Evolutionary conservation across 2,113 vertebrate species (phyloP), one percentile per base, ranked within the genome.

Genomic region (Epinephelus moara): DNA sequence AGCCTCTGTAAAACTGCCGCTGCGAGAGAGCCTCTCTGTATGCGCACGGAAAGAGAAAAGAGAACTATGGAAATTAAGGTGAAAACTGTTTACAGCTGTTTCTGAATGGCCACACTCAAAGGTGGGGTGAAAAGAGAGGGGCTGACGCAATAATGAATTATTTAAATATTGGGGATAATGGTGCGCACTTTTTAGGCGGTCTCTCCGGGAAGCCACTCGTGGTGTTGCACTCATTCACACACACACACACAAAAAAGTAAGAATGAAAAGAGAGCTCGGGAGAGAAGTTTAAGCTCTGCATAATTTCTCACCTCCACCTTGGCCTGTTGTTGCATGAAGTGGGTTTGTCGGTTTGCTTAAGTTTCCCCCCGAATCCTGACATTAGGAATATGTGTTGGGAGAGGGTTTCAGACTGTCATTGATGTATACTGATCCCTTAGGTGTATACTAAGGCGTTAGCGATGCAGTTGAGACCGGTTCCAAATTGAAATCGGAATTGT

Each of bases 161-260:
- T 66, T 42, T n/a, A 69, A 33, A 59, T 80, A 45, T 19, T 15
- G 11, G 30, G 53, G 66, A 7, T 69, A 30, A 80, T 21, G 52
- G 71, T 15, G 30, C 25, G 2, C 3, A 19, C 18, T 62, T 56
- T 30, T 49, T 9, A 71, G 21, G 57, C 14, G 4, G 37, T 25
- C 21, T 62, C 37, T 23, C 9, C 27, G 6, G 7, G 47, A 60
- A 12, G 71, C n/a, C 23, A 15, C 40, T 76, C 2, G 18, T 1
- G 19, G 56, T 45, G 50, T 53, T 71, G 14, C 21, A 50, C 18
- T 72, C 7, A 49, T 49, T 70, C 6, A 1, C 19, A 57, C 9
- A 3, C n/a, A 7, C 6, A 30, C 27, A 27, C 27, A 4, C 27
- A 27, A 2, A 57, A 60, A 75, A 18, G 25, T 49, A 30, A 27